phyloP scores from a whole-genome alignment of 2,113 vertebrate genomes.

The Myiozetetes cayanensis region DNA sequence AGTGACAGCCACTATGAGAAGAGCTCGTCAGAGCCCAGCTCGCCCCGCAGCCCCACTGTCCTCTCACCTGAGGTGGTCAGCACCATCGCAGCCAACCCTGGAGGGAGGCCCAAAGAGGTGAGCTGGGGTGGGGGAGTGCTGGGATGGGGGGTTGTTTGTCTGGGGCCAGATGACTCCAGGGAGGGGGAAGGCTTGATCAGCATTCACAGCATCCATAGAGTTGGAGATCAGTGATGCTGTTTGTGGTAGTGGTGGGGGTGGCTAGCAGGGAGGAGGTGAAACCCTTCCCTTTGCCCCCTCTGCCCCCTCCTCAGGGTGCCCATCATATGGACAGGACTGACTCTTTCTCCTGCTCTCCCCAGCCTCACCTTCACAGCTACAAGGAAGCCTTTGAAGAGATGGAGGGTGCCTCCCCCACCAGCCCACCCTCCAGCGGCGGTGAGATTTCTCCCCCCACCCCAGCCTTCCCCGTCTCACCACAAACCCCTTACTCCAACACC shows the following conservation, averaged over 20 bases:
- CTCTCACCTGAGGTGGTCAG: slow-evolving; percentile 94
- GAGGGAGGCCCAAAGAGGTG: slow-evolving; percentile 98
- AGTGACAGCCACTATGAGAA: slow-evolving; percentile 86
- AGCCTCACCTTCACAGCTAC: slow-evolving; percentile 98
- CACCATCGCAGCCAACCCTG: slow-evolving; percentile 92
- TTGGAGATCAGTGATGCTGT: background rate
- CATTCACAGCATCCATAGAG: background rate
- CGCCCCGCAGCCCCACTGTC: slow-evolving; percentile 78
- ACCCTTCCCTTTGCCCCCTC: background rate
- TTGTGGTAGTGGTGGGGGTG: background rate
- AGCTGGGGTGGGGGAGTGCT: background rate
- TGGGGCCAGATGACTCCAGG: background rate
- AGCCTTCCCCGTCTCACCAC: slow-evolving; percentile 79
- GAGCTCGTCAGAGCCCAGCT: slow-evolving; percentile 66
- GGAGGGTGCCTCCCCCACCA: slow-evolving; percentile 78
- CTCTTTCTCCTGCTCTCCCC: slow-evolving; percentile 16
- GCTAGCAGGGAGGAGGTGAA: background rate
- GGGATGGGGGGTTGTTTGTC: background rate
- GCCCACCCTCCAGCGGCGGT: slow-evolving; percentile 86
- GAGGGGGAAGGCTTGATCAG: background rate
- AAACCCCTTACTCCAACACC: slow-evolving; percentile 82
- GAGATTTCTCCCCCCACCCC: slow-evolving; percentile 85
- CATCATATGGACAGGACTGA: background rate
- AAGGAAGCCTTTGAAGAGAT: slow-evolving; percentile 96
- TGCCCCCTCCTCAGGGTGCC: background rate